Conservation (phyloP, 2,113 vertebrate genomes). For the Cyphotilapia sp. region DNA sequence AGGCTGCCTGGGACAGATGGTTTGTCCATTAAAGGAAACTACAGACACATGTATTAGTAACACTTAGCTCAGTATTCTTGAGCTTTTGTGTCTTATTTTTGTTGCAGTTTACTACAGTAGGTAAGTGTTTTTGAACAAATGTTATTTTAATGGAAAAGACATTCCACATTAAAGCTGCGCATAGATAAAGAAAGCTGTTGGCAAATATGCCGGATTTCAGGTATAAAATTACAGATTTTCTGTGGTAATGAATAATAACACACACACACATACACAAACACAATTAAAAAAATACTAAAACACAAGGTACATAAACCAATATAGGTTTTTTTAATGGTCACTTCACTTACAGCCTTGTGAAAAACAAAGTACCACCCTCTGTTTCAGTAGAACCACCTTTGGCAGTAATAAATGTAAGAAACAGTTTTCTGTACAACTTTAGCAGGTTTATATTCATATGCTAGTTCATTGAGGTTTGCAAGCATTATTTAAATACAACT, state of each 20-base stretch:
- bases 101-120: neutral
- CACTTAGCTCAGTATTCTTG: conserved; percentile 4
- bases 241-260: neutral
- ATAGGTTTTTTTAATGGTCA: neutral
- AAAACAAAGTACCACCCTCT: neutral
- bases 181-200: neutral
- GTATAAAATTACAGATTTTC: neutral
- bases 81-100: neutral
- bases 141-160: neutral
- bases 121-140: neutral
- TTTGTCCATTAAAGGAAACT: conserved; percentile 34
- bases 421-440: neutral
- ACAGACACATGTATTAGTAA: conserved; percentile 38
- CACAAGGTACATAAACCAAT: neutral
- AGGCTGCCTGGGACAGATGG: conserved; percentile 62
- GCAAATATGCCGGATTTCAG: neutral
- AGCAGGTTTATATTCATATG: neutral
- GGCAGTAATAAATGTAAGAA: neutral
- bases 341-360: neutral
- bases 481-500: neutral
- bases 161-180: neutral
- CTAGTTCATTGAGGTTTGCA: neutral
- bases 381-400: neutral
- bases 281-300: neutral
- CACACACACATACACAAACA: neutral